Percentiles rank a stretch among this genome's conserved stretches.
phyloP scores from a whole-genome alignment of 1,140 invertebrate species.

The Lepidotrigona ventralis region DNA sequence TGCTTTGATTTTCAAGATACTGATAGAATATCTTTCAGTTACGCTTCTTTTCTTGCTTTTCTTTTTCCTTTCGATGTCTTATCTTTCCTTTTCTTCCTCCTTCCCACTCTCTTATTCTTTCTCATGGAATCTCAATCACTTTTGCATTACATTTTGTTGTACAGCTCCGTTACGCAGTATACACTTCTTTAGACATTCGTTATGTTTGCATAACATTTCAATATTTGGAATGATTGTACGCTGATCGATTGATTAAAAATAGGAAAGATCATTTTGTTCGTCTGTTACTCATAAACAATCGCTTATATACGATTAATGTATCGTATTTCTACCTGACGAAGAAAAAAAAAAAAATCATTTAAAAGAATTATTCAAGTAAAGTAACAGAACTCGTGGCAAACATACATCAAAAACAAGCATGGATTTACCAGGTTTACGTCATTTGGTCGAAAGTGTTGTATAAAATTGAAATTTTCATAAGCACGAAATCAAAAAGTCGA shows the following conservation, averaged over 20 bases:
- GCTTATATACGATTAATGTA: background rate
- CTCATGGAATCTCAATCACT: background rate
- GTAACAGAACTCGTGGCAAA: background rate
- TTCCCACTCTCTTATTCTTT: background rate
- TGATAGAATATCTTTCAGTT: background rate
- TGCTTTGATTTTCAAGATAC: background rate
- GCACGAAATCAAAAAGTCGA: background rate
- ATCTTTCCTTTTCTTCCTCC: background rate
- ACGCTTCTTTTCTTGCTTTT: background rate
- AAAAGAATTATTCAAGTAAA: background rate
- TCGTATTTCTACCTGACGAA: background rate
- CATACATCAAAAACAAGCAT: background rate
- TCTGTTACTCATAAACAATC: background rate
- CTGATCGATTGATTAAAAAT: background rate
- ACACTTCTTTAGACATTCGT: background rate
- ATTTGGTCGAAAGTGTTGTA: background rate
- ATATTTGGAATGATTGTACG: background rate
- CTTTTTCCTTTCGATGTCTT: background rate
- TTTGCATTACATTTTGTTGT: slow-evolving; percentile 25
- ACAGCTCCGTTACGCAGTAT: background rate
- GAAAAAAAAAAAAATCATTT: no score
- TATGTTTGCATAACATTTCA: background rate
- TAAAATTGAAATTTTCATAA: background rate
- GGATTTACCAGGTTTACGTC: no score
- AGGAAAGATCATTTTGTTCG: background rate